Evolutionary conservation across 2,888 invertebrate genomes (phyloP), one percentile per base, ranked within the genome.

Genomic region (Cephus pygmeus): DNA sequence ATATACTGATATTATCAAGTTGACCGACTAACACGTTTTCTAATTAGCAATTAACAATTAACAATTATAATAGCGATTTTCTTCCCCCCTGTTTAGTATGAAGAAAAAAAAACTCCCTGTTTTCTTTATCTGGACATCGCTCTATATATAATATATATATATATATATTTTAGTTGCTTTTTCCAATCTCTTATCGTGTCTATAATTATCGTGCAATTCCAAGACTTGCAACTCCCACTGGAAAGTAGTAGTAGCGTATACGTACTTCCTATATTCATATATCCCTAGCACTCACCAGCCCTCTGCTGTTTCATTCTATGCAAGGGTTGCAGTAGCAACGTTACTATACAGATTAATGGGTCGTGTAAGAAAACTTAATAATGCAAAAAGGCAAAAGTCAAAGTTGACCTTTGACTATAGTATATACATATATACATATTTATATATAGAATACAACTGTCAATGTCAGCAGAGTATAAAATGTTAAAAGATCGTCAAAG

Each of bases 1-100:
- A 36, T 71, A 75, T 34, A 34, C 35, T 12, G 71, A 73, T 75
- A 81, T 82, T 84, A 83, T 84, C 84, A 81, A 82, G 75, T 81
- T 83, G 84, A 81, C 84, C 84, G 83, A 84, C 83, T 83, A 84
- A 84, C 84, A 83, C 82, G 82, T 83, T 83, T 83, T 80, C 83
- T 84, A 84, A 84, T 83, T 84, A 83, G 83, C 81, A 80, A 83
- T 84, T 84, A 84, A 83, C 82, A 83, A 83, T 84, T 83, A 83
- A 83, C 69, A 69, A 69, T 69, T 30, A 69, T 30, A 33, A 31
- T 33, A 11, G 33, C 73, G 69, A 74, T 56, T 76, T 73, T 75
- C 73, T 80, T 79, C 77, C 69, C 74, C 78, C 78, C 73, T 78
- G 79, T 77, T 69, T 33, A 15, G 30, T 33, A 30, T 30, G 3